Base-by-base conservation (phyloP, 2,888 invertebrate species). In the Xylophagus ater region DNA sequence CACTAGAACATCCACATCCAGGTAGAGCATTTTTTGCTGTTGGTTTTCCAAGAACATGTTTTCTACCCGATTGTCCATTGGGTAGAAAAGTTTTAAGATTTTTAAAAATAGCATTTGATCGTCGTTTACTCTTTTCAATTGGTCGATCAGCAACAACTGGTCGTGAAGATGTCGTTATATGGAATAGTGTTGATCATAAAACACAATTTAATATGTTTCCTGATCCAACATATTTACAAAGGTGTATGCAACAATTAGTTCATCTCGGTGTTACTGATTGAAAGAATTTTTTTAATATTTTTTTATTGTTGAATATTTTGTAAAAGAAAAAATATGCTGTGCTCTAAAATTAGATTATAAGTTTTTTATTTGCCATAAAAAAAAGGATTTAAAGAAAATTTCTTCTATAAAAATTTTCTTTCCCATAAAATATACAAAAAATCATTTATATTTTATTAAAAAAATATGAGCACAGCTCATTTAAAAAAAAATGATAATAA, bases 121-220 rank as follows among this genome's bases (percentile, higher is more conserved):
- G 86, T 12, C 76, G 86, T 43, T 62, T 81, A 48, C 75, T 88
- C 50, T 94, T 94, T 68, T 82, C 85, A 0, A 81, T 94, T 48
- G 81, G 85, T 39, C 74, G 83, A 30, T 92, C 90, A 2, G 78
- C 79, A 42, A 94, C 93, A 1, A 92, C 92, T 0, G 93, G 92
- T 0, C 78, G 84, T 51, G 82, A 86, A 58, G 85, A 92, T 67
- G 87, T 89, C 43, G 85, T 93, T 39, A 79, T 88, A 31, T 94
- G 94, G 94, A 86, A 86, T 58, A 81, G 78, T 55, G 81, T 88
- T 44, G 87, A 87, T 54, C 88, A 88, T 59, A 87, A 87, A 64
- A 87, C 87, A 42, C 78, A 81, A 60, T 67, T 76, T 18, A 77
- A 76, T 39, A 80, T 81, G 49, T 85, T 81, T 61, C 85, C 86